Base-by-base conservation (phyloP, 2,113 vertebrate species). In the Crotalus tigris region DNA sequence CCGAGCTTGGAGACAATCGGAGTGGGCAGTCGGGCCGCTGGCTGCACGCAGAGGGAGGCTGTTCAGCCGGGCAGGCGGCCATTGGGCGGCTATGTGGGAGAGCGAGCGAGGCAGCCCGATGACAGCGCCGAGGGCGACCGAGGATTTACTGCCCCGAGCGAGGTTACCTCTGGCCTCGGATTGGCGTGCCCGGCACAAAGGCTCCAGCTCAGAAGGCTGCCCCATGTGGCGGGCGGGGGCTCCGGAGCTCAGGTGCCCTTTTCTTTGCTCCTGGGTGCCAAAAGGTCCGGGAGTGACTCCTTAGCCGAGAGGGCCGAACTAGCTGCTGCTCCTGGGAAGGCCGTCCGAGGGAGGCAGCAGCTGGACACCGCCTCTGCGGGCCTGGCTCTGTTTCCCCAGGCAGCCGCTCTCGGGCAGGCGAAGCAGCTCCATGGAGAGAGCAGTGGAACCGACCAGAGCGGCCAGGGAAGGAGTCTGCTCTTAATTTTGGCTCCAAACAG, bases 331-430 rank as follows among this genome's bases (percentile, higher is more conserved):
- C 26, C 61, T 12, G 61, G 26, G 61, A 64, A 29, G 10, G 61
- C 26, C 46, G 4, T 51, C 49, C 8, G 26, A 64, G 49, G 92
- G 90, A 91, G 13, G 92, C 91, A 92, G 85, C 1, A n/a, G 85
- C 24, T n/a, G 29, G 87, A 89, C 54, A n/a, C 53, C 17, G 12
- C 44, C 46, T 92, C 54, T 26, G 17, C 57, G 64, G 5, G 54
- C 8, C 19, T 24, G 24, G 39, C 90, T 64, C 93, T 89, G 26
- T 86, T 92, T 94, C 44, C 23, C 49, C 88, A 59, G 49, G 53
- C 24, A 69, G 57, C 49, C 44, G 3, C 19, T 93, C 88, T 94
- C 92, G 87, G 11, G 91, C 53, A 94, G 29, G 90, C 57, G 89
- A 53, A 81, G 49, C 33, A 91, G 91, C 4, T 2, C 3, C 59